These are phyloP conservation scores for Gymnocheta viridis DNA, from an alignment of 2,888 invertebrate genomes.

Conservation along the genomic window DNA sequence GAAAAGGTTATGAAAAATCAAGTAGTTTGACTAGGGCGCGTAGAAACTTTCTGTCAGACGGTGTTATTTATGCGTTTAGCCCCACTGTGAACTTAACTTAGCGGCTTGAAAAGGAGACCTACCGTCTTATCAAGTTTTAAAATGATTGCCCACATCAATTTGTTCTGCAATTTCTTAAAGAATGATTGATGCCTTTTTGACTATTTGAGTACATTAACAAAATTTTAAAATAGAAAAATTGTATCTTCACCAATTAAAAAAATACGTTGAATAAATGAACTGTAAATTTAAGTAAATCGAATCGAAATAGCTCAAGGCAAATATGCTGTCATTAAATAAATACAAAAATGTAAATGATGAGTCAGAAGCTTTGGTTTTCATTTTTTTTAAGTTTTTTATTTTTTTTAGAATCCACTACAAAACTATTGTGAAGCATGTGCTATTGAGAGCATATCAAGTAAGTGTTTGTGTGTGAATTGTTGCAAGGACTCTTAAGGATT, in stretches of 20 bases:
- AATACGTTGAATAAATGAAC: background rate
- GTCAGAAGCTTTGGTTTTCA: conserved; percentile 50
- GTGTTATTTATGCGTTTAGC: no score
- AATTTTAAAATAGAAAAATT: background rate
- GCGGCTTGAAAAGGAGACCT: background rate
- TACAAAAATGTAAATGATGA: conserved; percentile 48
- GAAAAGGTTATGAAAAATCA: no score
- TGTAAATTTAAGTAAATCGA: background rate
- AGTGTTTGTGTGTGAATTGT: conserved; percentile 2
- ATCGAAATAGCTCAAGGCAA: background rate
- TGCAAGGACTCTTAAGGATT: conserved; percentile 37
- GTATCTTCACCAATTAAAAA: background rate
- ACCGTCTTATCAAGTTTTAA: no score
- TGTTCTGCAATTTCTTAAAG: background rate
- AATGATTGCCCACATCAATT: no score
- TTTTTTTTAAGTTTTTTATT: conserved; percentile 41
- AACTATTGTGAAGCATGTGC: background rate
- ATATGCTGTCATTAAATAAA: conserved; percentile 48
- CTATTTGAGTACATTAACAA: background rate
- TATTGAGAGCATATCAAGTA: background rate
- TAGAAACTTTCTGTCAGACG: no score
- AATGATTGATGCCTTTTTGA: background rate
- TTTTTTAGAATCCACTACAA: background rate
- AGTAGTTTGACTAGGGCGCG: no score
- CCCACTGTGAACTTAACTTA: background rate